Evolutionary conservation across 2,797 vertebrate genomes (phyloP).

Genomic region (Gambelia wislizenii): DNA sequence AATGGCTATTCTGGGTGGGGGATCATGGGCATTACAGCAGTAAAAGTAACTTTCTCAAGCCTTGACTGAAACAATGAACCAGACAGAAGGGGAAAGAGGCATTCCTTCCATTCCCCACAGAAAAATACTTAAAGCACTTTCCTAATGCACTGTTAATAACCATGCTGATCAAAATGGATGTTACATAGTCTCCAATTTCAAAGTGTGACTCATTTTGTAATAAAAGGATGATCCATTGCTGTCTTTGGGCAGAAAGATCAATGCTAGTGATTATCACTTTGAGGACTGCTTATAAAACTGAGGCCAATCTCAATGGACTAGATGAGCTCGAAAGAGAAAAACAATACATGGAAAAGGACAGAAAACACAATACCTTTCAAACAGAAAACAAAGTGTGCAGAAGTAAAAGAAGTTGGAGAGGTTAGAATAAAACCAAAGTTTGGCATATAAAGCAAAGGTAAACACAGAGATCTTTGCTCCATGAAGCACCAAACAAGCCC

Average conservation of each 20-base stretch:
- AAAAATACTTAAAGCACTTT: neutral
- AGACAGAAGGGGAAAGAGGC: neutral
- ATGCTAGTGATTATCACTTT: neutral
- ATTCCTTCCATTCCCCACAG: neutral
- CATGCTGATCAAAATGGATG: neutral
- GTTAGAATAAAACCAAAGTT: constrained; percentile 1
- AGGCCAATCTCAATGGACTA: neutral
- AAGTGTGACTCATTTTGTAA: neutral
- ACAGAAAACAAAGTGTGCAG: neutral
- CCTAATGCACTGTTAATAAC: neutral
- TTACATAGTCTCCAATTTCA: neutral
- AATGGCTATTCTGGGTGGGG: no score
- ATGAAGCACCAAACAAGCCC: constrained; percentile 25
- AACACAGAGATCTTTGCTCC: constrained; percentile 8
- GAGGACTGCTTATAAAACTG: constrained; percentile 21
- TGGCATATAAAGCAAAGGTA: neutral
- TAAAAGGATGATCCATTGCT: constrained; percentile 27
- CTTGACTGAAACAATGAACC: no score
- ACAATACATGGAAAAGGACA: neutral
- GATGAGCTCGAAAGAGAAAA: constrained; percentile 11
- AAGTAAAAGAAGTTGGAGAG: constrained; percentile 12
- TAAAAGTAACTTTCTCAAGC: no score
- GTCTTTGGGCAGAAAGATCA: neutral
- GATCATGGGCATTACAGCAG: no score
- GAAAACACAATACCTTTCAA: neutral